Base-by-base conservation (phyloP, 53 echinoderm and acorn worm species). In the Apostichopus leukothele region DNA sequence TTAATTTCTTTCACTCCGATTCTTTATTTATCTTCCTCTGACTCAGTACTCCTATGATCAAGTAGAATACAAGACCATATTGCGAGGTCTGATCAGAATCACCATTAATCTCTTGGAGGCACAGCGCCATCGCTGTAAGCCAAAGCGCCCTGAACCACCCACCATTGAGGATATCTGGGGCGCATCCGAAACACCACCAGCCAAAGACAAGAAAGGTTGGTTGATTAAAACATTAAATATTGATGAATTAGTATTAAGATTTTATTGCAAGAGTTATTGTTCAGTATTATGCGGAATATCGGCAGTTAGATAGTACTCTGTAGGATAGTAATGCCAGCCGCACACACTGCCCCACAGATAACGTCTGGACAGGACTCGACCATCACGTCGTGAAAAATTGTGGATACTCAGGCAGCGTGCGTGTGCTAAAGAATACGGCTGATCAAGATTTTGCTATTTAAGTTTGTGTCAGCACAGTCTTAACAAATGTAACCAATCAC, bases 141-240 rank as follows among this genome's bases (percentile, higher is more conserved):
- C 96, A 19, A 96, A 96, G 83, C 86, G 92, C n/a, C 96, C 96
- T 4, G 96, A 96, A 73, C 96, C 95, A 51, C 96, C 96, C 0
- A 91, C 93, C 14, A 91, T 95, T 18, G 96, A 96, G 57, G 96
- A 96, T 71, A 96, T 96, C 86, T 96, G 96, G 96, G 96, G 96
- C 39, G 96, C 96, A 21, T 84, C 84, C 10, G 92, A 92, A 20
- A 94, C 91, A 23, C 90, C 93, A 4, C 90, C 88, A 14, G 84
- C 88, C 52, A 93, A 90, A 74, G 90, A 92, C 73, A 90, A 90
- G 90, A 90, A 88, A 87, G 92, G 92, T 92, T 16, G n/a, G 73
- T 87, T 27, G 23, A 10, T 75, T 39, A 2, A 39, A 3, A 39
- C 39, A 3, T 75, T 39, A 2, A 39, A 39, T 3, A 2, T 3